phyloP scores from a whole-genome alignment of 2,888 invertebrate species.

The Neoascia interrupta region DNA sequence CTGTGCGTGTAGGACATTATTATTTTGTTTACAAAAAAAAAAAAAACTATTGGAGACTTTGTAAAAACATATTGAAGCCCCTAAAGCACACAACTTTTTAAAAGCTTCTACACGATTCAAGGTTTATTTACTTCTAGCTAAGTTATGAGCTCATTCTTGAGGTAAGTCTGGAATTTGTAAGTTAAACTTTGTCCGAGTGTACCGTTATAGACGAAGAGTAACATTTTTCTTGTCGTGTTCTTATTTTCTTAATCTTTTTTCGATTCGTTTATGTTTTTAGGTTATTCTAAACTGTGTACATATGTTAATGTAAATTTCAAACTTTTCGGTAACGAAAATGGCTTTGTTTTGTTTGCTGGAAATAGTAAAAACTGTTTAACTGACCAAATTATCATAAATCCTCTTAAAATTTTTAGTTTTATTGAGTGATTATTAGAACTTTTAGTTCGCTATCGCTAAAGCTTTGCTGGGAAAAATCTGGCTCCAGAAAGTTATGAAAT shows the following conservation, averaged over 20 bases:
- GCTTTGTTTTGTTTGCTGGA: constrained; percentile 6
- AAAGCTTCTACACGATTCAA: constrained; percentile 6
- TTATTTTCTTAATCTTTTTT: not conserved
- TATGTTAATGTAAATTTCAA: too few species aligned
- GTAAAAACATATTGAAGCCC: constrained; percentile 6
- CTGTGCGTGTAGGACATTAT: too few species aligned
- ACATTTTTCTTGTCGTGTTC: not conserved
- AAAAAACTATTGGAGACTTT: too few species aligned
- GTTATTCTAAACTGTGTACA: not conserved
- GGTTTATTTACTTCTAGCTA: constrained; percentile 28
- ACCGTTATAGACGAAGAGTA: not conserved
- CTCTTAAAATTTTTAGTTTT: too few species aligned
- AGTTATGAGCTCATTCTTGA: constrained; percentile 9
- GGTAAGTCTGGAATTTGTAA: constrained; percentile 19
- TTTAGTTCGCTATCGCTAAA: too few species aligned
- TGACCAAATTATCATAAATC: too few species aligned
- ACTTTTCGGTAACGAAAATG: not conserved
- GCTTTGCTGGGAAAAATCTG: too few species aligned
- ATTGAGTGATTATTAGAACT: too few species aligned
- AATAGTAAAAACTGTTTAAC: too few species aligned
- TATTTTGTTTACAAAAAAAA: too few species aligned
- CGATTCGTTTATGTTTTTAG: not conserved
- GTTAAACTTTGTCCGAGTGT: constrained; percentile 8
- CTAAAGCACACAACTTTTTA: not conserved
- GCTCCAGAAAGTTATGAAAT: too few species aligned